Base-by-base conservation (phyloP, 1,140 invertebrate species). In the Lutraria rhynchaena region DNA sequence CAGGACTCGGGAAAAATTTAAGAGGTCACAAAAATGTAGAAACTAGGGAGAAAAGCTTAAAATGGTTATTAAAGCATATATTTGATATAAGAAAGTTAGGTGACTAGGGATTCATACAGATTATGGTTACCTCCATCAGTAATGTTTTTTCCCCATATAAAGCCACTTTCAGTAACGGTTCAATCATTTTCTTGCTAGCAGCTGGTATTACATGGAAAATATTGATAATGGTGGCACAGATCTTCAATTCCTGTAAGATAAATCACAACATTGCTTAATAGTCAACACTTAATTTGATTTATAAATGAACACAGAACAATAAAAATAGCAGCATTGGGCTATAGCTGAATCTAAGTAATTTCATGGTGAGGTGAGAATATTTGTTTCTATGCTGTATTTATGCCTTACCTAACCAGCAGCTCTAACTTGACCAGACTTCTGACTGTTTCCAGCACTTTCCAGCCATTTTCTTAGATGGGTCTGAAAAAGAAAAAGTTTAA, bases 151-250 rank as follows among this genome's bases (percentile, higher is more conserved):
- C 98, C 0, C 96, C 96, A 90, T 97, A 95, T 53, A 99, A 93
- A 13, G 98, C 95, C 0, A 98, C 93, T 74, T 95, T 94, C 82
- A 96, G 96, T 0, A 99, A 92, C 0, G 96, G 95, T 81, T 98
- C 97, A 65, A 99, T 96, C 87, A 97, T 97, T 84, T 93, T 92
- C 95, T 95, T 4, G 94, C 24, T 96, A 94, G 93, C 92, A 5
- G 96, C 95, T 0, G 97, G 96, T 57, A 98, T 97, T 91, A 98
- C 95, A 90, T 97, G 96, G 92, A 98, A 99, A 82, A 99, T 97
- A 57, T 96, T 95, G 77, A 99, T 96, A 22, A 99, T 95, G 3
- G 95, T 96, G 1, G 92, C 91, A 51, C 97, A 96, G 37, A 97
- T 96, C 87, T 92, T 92, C 63, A 92, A 65, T 74, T 92, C 92